Percentiles rank a stretch among this genome's conserved stretches.
Evolutionary conservation across 2,797 vertebrate genomes (phyloP).

Genomic region (Geotrypetes seraphini): DNA sequence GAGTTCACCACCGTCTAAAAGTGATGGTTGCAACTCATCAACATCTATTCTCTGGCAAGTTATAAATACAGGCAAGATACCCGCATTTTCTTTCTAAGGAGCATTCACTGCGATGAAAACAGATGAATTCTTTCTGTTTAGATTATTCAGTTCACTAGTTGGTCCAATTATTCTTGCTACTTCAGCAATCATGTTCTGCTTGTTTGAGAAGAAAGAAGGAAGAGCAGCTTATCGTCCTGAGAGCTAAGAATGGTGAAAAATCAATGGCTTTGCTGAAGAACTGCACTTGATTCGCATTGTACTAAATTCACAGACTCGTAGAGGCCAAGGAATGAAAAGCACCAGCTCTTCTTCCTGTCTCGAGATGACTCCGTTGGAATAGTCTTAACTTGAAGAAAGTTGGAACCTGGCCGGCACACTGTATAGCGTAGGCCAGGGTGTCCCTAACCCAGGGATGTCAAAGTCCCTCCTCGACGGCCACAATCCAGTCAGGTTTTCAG

Average conservation of each 20-base stretch:
- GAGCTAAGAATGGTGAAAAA: constrained; percentile 59
- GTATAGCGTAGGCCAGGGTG: too few relatives aligned
- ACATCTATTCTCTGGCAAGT: constrained; percentile 52
- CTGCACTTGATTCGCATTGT: constrained; percentile 58
- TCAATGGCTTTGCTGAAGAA: constrained; percentile 57
- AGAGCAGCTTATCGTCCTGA: constrained; percentile 64
- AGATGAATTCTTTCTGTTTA: constrained; percentile 56
- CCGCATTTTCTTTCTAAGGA: constrained; percentile 43
- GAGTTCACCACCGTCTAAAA: too few relatives aligned
- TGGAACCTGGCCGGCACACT: too few relatives aligned
- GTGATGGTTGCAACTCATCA: too few relatives aligned
- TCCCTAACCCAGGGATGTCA: too few relatives aligned
- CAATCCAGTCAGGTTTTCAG: too few relatives aligned
- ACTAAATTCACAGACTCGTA: constrained; percentile 62
- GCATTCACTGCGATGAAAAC: constrained; percentile 51
- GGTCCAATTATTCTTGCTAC: constrained; percentile 60
- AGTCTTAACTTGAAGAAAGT: constrained; percentile 49
- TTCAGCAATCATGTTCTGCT: constrained; percentile 64
- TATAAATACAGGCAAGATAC: constrained; percentile 56
- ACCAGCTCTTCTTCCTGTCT: constrained; percentile 22
- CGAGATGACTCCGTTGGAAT: constrained; percentile 54
- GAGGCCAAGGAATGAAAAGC: constrained; percentile 43
- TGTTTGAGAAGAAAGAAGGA: constrained; percentile 69
- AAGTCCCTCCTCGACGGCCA: too few relatives aligned
- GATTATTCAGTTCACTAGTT: constrained; percentile 59